Evolutionary conservation across 2,113 vertebrate genomes (phyloP), one percentile per base, ranked within the genome.

Genomic region (Ranitomeya imitator): DNA sequence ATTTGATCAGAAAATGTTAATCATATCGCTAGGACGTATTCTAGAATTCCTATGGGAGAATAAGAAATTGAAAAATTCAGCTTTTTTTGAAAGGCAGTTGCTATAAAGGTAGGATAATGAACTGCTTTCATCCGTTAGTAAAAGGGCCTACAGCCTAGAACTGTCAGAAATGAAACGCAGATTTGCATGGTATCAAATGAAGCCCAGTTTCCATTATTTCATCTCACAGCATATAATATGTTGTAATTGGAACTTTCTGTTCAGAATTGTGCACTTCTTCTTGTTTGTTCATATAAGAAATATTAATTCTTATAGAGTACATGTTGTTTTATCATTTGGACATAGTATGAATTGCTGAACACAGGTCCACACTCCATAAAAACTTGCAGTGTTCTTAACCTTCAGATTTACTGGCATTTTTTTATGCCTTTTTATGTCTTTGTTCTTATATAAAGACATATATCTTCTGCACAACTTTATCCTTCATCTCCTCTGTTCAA

Each of bases 401-500:
- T 84, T 84, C 82, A 84, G 82, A 51, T 71, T 55, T 55, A 52
- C 73, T 52, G 52, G 52, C 51, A 71, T 71, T 69, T 76, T 37
- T 76, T 76, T 76, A 74, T 74, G 73, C 52, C 73, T 67, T 69
- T 84, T 71, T 84, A 69, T 84, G 63, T 54, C 45, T 84, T 65
- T 67, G 21, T 71, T 84, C 45, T 84, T 84, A 84, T 84, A 84
- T 71, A 69, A 52, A 69, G 65, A 18, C 82, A 84, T 84, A 55
- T 71, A 84, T 84, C 82, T 84, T 84, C 82, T 84, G 82, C 82
- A 65, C 69, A 84, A 84, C 21, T 55, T 52, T 84, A 84, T 84
- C 82, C 82, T 84, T 84, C 51, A 67, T 81, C 51, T 76, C 31
- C 37, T 51, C 51, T 71, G 45, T 84, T 84, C 82, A 84, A 84